A percentile compares a stretch with the other conserved stretches of the same genome.
Evolutionary conservation across 2,797 vertebrate genomes (phyloP).

Genomic region (Heterohyrax brucei): DNA sequence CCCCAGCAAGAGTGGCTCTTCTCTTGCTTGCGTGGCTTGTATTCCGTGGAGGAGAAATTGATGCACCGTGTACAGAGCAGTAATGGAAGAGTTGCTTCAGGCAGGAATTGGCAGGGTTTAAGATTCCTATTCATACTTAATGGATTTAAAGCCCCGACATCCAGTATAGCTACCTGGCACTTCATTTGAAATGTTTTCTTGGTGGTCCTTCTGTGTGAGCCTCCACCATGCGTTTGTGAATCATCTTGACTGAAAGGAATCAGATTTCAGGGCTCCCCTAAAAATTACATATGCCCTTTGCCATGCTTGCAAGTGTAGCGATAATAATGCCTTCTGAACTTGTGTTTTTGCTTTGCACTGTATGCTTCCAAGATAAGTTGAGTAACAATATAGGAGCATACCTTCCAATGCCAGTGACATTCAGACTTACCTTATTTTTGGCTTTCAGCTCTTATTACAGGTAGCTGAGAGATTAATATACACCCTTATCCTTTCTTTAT

Average conservation of each 20-base stretch:
- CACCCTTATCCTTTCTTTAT: too few relatives aligned
- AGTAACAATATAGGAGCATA: too few relatives aligned
- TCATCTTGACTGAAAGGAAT: neutral
- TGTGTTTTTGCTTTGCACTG: neutral
- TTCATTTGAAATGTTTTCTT: neutral
- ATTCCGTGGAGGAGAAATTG: neutral
- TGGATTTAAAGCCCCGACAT: neutral
- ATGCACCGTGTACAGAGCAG: neutral
- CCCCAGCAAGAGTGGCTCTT: neutral
- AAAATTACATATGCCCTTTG: neutral
- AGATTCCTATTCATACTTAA: neutral
- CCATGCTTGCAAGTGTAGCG: neutral
- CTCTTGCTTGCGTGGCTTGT: accelerated
- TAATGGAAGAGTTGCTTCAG: neutral
- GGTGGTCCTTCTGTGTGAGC: too few relatives aligned
- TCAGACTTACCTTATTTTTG: neutral
- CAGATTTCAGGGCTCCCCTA: neutral
- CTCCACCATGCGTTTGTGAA: neutral
- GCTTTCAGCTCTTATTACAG: neutral
- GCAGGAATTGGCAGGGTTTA: neutral
- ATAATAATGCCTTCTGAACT: neutral
- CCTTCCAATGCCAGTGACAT: accelerated
- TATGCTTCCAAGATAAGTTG: neutral
- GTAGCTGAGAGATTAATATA: accelerated
- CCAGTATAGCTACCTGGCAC: neutral